Evolutionary conservation across 2,113 vertebrate species (phyloP).

Genomic region (Chaenocephalus aceratus): DNA sequence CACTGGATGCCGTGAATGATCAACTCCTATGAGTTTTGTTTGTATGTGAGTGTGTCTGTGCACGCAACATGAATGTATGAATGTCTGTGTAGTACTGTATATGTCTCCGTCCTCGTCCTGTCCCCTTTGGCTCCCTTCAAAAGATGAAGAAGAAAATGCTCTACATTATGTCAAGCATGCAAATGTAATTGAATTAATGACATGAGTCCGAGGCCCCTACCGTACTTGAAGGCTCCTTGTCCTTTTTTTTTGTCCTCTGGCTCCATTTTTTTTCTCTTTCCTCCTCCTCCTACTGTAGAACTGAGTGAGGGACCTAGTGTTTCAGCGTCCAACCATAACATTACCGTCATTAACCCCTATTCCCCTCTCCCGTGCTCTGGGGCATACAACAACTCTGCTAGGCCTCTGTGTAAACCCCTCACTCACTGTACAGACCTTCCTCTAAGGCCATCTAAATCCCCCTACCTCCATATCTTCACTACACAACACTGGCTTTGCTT

Average conservation of each 20-base stretch:
- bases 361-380: conserved; percentile 70
- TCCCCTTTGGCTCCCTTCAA: conserved; percentile 78
- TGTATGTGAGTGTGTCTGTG: conserved; percentile 67
- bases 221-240: conserved; percentile 86
- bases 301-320: conserved; percentile 82
- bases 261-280: conserved; percentile 25
- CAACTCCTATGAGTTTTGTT: conserved; percentile 71
- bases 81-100: conserved; percentile 68
- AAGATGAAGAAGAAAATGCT: conserved; percentile 75
- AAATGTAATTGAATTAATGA: conserved; percentile 95
- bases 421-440: conserved; percentile 58
- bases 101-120: conserved; percentile 69
- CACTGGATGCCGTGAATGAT: conserved; percentile 87
- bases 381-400: conserved; percentile 65
- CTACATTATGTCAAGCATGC: conserved; percentile 89
- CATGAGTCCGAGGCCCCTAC: conserved; percentile 82
- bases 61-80: conserved; percentile 58
- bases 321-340: conserved; percentile 78
- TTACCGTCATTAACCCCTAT: conserved; percentile 72
- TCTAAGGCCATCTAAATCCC: conserved; percentile 76
- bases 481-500: conserved; percentile 59
- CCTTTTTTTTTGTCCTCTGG: conserved; percentile 52
- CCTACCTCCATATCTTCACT: conserved; percentile 55
- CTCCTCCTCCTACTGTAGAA: conserved; percentile 53
- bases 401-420: conserved; percentile 70